phyloP scores from a whole-genome alignment of 2,797 vertebrate species.

The Squalus acanthias region DNA sequence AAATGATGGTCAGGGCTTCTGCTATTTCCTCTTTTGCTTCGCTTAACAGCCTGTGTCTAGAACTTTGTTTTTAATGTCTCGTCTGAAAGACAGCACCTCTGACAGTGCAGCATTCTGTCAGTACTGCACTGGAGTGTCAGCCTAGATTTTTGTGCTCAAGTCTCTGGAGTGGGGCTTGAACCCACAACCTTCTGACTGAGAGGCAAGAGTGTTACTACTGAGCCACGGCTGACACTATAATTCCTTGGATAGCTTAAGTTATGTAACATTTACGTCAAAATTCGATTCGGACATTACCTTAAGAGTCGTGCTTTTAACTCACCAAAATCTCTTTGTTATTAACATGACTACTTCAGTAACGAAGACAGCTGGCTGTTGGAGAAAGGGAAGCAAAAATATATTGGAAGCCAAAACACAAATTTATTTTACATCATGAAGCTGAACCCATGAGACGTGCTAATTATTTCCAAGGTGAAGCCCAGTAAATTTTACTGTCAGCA shows the following conservation, averaged over 20 bases:
- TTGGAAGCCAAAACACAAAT: constrained; percentile 8
- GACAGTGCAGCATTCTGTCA: background rate
- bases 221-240: background rate
- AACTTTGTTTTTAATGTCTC: too few relatives aligned
- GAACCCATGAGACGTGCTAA: background rate
- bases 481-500: constrained; percentile 12
- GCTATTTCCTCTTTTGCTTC: too few relatives aligned
- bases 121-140: background rate
- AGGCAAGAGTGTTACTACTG: background rate
- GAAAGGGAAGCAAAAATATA: background rate
- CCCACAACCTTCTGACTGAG: background rate
- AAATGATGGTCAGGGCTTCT: too few relatives aligned
- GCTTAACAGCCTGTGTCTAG: too few relatives aligned
- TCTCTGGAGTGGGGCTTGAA: background rate
- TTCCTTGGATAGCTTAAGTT: background rate
- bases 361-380: background rate
- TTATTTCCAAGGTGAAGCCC: constrained; percentile 32
- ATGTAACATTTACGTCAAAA: background rate
- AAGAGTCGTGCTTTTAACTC: background rate
- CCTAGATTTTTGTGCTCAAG: background rate
- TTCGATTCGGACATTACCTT: background rate
- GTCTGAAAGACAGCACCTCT: background rate
- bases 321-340: background rate
- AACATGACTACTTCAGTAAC: background rate
- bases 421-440: constrained; percentile 8